Base-by-base conservation (phyloP, 2,113 vertebrate genomes). In the Rhadina sibilatrix region DNA sequence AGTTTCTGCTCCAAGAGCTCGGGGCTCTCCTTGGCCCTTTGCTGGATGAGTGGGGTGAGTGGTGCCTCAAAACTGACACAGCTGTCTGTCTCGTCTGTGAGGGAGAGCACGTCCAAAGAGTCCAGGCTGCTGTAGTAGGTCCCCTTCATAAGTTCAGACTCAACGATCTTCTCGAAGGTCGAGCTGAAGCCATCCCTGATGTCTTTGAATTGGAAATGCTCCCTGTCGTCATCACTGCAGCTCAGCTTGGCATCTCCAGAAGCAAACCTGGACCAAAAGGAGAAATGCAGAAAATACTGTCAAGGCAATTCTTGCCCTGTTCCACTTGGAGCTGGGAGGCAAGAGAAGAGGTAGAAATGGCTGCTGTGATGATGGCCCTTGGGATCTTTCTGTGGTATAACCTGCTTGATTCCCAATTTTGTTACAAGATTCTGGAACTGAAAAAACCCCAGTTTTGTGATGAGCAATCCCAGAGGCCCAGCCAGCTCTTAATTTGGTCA, bases 81-180 rank as follows among this genome's bases (percentile, higher is more conserved):
- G 98, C 99, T 99, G 98, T 99, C 99, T 11, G 99, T 99, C 98
- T 99, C 99, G 0, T 99, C 99, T 0, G 99, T 99, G 86, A 99
- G 99, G 25, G 99, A 99, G 93, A 99, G 98, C 93, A 99, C 99
- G 0, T 99, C 99, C 95, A 99, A 96, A 42, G 99, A 99, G 97
- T 99, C 99, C 72, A 99, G 97, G 97, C 99, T 99, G 98, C 99
- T 99, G 97, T 99, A 99, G 96, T 99, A 99, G 12, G 99, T 99
- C 47, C 99, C 99, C 66, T 98, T 98, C 95, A 99, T 98, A 90
- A 99, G 98, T 42, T 99, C 99, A 2, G 99, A 99, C 97, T 99
- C 99, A 91, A 99, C 98, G 0, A 99, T 99, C 97, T 99, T 99
- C 97, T 99, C 99, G 16, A 99, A 99, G 0, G 99, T 99, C 21